These are phyloP conservation scores for Zosterops borbonicus DNA, from an alignment of 2,113 vertebrate genomes.

Conservation along the genomic window DNA sequence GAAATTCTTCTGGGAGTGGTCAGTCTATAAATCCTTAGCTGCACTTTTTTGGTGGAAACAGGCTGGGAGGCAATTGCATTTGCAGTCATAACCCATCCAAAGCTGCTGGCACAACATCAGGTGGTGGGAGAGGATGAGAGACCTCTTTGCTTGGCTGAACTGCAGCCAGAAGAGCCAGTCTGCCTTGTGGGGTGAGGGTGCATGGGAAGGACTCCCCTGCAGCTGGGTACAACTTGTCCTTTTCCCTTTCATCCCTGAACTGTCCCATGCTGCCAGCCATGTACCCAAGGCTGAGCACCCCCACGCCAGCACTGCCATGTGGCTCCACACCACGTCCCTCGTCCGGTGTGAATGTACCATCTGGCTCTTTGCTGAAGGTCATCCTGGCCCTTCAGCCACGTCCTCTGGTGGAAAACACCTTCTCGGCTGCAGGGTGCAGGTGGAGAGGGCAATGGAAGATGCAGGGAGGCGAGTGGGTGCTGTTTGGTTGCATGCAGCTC, in stretches of 20 bases:
- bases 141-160: not conserved
- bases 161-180: not conserved
- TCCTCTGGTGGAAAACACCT: not conserved
- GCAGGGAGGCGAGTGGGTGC: accelerated
- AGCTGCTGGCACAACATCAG: not conserved
- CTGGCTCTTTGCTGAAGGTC: not conserved
- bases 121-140: not conserved
- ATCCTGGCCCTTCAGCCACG: not conserved
- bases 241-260: not conserved
- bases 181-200: not conserved
- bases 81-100: not conserved
- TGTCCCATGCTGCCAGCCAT: not conserved
- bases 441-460: not conserved
- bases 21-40: not conserved
- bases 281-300: not conserved
- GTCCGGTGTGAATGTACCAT: not conserved
- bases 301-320: accelerated
- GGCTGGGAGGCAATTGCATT: not conserved
- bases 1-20: not conserved
- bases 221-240: not conserved
- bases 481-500: not conserved
- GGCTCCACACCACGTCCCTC: accelerated
- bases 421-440: not conserved
- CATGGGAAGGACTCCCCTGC: not conserved
- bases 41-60: not conserved